These are phyloP conservation scores for Cyprinodon variegatus DNA, from an alignment of 2,113 vertebrate species.

Conservation along the genomic window DNA sequence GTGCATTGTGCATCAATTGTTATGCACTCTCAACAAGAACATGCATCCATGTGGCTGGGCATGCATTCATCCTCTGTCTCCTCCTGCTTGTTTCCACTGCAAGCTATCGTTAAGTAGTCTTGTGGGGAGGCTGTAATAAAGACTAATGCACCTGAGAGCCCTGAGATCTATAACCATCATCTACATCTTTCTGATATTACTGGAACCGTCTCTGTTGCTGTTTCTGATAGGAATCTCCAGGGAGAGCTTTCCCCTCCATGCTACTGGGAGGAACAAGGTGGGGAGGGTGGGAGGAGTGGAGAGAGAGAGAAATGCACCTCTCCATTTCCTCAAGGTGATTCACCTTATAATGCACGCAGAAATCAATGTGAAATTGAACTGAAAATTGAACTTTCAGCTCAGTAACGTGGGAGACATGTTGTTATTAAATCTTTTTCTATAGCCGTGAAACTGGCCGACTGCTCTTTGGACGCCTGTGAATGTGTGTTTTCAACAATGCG, in stretches of 20 bases:
- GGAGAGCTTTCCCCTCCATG: constrained; percentile 57
- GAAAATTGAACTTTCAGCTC: constrained; percentile 76
- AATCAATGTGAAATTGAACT: constrained; percentile 81
- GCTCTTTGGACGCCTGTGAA: constrained; percentile 51
- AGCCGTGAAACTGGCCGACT: constrained; percentile 58
- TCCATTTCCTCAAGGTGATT: constrained; percentile 78
- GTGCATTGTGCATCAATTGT: constrained; percentile 14
- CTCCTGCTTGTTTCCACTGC: constrained; percentile 62
- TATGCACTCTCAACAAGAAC: constrained; percentile 34
- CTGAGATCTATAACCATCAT: constrained; percentile 79
- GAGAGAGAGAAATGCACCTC: constrained; percentile 50
- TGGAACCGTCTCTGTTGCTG: constrained; percentile 74
- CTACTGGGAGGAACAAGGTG: constrained; percentile 22
- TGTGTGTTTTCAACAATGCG: constrained; percentile 40
- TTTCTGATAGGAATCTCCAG: constrained; percentile 75
- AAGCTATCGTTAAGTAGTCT: constrained; percentile 67
- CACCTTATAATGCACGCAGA: constrained; percentile 74
- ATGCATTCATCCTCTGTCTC: constrained; percentile 37
- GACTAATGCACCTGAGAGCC: constrained; percentile 81
- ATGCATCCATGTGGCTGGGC: constrained; percentile 32
- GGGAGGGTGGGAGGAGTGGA: constrained; percentile 22
- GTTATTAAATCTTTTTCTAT: constrained; percentile 76
- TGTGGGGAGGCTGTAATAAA: constrained; percentile 74
- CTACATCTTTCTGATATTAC: constrained; percentile 76
- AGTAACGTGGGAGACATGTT: constrained; percentile 74